phyloP scores from a whole-genome alignment of 2,113 vertebrate genomes.

The Xenotilapia flavipinnis region DNA sequence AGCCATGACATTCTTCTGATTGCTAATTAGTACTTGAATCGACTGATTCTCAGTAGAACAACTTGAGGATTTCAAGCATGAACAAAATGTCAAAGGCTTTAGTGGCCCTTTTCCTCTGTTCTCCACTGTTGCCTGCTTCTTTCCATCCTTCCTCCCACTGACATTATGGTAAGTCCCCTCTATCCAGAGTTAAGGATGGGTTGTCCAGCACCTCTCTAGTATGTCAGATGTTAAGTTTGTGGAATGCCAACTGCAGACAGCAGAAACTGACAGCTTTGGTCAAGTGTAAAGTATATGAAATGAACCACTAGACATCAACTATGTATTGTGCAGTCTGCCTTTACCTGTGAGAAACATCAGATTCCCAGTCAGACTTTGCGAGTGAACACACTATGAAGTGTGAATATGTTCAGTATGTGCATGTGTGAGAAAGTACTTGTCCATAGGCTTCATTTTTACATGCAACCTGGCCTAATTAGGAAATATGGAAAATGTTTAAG shows the following conservation, averaged over 20 bases:
- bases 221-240: conserved; percentile 9
- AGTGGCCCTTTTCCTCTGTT: conserved; percentile 45
- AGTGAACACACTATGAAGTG: background rate
- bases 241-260: background rate
- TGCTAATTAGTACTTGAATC: conserved; percentile 67
- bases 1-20: conserved; percentile 61
- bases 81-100: conserved; percentile 55
- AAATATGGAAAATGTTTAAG: conserved; percentile 72
- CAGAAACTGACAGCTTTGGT: conserved; percentile 9
- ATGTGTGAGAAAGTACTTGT: background rate
- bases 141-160: background rate
- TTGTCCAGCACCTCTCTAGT: background rate
- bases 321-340: background rate
- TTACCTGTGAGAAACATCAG: conserved; percentile 18
- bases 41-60: conserved; percentile 58
- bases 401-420: background rate
- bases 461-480: conserved; percentile 74
- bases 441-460: conserved; percentile 48
- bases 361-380: background rate
- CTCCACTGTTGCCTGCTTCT: background rate
- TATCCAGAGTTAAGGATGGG: background rate
- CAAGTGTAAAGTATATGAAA: conserved; percentile 12
- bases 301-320: background rate
- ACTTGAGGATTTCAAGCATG: conserved; percentile 59
- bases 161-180: background rate